phyloP scores from a whole-genome alignment of 2,888 invertebrate genomes.

The Trachelus tabidus region DNA sequence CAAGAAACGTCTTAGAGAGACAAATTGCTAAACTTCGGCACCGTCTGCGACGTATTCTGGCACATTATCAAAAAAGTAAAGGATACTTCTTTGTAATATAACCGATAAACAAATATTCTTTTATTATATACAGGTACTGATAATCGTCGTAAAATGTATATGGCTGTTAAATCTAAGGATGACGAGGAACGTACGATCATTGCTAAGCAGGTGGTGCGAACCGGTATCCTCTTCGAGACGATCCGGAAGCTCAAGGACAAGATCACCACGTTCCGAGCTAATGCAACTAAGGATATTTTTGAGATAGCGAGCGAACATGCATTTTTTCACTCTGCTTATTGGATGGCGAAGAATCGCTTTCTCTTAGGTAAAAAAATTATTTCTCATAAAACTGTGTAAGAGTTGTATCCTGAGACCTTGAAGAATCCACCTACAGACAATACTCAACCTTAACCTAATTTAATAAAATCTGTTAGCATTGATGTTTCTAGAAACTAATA shows the following conservation, averaged over 20 bases:
- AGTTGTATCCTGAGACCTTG: neutral
- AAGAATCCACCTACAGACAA: neutral
- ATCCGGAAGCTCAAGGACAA: slow-evolving; percentile 39
- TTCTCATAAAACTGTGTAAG: neutral
- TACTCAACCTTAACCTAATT: neutral
- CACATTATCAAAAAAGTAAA: slow-evolving; percentile 37
- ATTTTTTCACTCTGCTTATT: slow-evolving; percentile 40
- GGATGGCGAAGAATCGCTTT: slow-evolving; percentile 37
- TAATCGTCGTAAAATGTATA: slow-evolving; percentile 29
- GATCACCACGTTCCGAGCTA: slow-evolving; percentile 24
- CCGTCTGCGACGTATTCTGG: slow-evolving; percentile 31
- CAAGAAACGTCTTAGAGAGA: slow-evolving; percentile 30
- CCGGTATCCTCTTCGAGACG: slow-evolving; percentile 33
- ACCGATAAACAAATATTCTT: neutral
- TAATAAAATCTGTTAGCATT: neutral
- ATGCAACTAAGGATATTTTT: slow-evolving; percentile 25
- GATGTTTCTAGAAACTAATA: slow-evolving; percentile 38
- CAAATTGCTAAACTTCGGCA: slow-evolving; percentile 31
- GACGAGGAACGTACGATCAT: slow-evolving; percentile 42
- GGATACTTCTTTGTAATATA: neutral
- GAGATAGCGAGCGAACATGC: slow-evolving; percentile 37
- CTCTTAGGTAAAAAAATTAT: slow-evolving; percentile 32
- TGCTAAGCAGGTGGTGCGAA: slow-evolving; percentile 35
- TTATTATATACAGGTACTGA: slow-evolving; percentile 8
- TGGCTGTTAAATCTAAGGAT: slow-evolving; percentile 44